Conservation (phyloP, 2,113 vertebrate species). For the Poeciliopsis occidentalis region DNA sequence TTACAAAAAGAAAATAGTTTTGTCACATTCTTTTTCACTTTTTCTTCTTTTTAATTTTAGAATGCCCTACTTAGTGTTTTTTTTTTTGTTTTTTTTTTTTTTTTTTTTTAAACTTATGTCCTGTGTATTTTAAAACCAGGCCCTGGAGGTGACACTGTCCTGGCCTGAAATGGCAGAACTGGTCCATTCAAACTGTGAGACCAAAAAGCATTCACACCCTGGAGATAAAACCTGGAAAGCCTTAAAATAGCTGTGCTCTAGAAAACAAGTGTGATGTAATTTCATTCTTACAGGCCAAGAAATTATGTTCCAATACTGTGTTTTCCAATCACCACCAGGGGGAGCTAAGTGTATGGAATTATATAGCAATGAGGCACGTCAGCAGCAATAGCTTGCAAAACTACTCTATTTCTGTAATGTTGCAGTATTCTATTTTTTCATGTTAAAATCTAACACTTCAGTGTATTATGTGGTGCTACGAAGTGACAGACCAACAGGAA, state of each 20-base stretch:
- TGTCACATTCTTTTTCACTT: not conserved
- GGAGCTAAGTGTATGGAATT: no score
- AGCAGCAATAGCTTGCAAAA: no score
- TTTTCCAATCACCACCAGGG: no score
- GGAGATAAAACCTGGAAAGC: constrained; percentile 57
- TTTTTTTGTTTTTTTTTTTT: no score
- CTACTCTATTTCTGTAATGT: no score
- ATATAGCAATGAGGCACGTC: no score
- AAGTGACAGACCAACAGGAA: no score
- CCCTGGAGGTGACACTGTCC: constrained; percentile 9
- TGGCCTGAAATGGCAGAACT: constrained; percentile 38
- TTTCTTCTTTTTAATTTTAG: not conserved
- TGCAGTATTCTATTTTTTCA: no score
- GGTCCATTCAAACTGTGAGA: constrained; percentile 54
- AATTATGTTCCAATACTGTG: not conserved
- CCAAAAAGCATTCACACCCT: constrained; percentile 37
- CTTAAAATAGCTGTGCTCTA: constrained; percentile 56
- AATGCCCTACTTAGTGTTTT: constrained; percentile 16
- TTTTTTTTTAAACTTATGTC: not conserved
- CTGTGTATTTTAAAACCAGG: constrained; percentile 22
- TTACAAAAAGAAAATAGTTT: not conserved
- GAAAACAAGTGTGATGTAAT: constrained; percentile 57
- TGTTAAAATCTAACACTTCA: no score
- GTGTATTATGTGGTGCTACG: no score
- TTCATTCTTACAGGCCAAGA: constrained; percentile 28